Base-by-base conservation (phyloP, 2,113 vertebrate species). In the Poeciliopsis retropinna region DNA sequence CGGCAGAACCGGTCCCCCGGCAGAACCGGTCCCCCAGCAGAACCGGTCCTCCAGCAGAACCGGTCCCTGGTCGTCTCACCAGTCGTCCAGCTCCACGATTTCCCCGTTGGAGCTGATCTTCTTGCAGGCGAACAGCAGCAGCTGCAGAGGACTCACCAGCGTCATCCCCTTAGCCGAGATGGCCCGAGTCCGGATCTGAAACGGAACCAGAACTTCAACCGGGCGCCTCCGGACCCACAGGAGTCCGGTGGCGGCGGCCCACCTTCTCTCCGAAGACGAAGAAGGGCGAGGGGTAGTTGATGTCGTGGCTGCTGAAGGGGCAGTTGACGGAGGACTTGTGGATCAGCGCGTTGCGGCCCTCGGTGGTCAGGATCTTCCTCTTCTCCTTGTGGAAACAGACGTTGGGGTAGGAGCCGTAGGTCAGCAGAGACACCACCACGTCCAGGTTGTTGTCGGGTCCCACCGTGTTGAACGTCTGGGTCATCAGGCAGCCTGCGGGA, bases 381-480 rank as follows among this genome's bases (percentile, higher is more conserved):
- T 99, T 98, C 85, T 99, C 98, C 76, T 99, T 98, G 93, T 99
- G 97, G 91, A 95, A 99, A 85, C 98, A 99, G 28, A 99, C 97
- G 0, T 98, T 99, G 62, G 97, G 98, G 82, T 99, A 99, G 1
- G 94, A 95, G 73, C 98, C 97, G 83, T 97, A 99, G 34, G 96
- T 96, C 87, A 99, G 92, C 72, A 99, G 93, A 17, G 98, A 97
- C 65, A 98, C 95, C 41, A 99, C 96, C 84, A 99, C 94, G 89
- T 99, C 98, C 92, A 99, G 94, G 87, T 95, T 97, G 86, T 96
- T 97, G 92, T 99, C 98, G 1, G 97, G 97, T 29, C 96, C 97
- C 5, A 95, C 94, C 31, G 95, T 96, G 91, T 94, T 97, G 89
- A 99, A 99, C 0, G 94, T 92, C 82, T 98, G 97, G 27, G 94